Evolutionary conservation across 2,797 vertebrate genomes (phyloP).

Genomic region (Danio choprae): DNA sequence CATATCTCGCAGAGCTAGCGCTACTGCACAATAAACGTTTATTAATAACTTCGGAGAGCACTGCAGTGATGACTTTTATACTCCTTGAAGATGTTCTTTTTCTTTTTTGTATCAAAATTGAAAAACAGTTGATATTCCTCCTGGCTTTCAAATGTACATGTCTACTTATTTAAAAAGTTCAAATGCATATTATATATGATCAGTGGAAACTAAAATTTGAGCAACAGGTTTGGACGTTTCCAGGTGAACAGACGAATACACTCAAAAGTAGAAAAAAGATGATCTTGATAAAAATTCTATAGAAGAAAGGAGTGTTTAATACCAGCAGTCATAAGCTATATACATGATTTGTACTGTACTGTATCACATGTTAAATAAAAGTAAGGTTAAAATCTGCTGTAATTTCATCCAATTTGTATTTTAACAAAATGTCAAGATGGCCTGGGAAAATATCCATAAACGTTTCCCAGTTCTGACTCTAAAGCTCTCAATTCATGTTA

Average conservation of each 20-base stretch:
- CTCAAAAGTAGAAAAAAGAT: not conserved
- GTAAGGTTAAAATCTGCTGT: not conserved
- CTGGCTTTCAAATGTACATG: not conserved
- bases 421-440: not conserved
- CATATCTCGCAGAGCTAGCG: constrained; percentile 70
- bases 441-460: not conserved
- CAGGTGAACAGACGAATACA: not conserved
- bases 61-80: constrained; percentile 63
- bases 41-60: constrained; percentile 74
- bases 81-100: constrained; percentile 50
- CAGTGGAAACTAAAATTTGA: not conserved
- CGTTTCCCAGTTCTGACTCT: not conserved
- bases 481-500: not conserved
- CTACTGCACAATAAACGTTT: constrained; percentile 74
- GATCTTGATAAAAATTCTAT: not conserved
- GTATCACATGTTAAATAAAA: not conserved
- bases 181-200: not conserved
- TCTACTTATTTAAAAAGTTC: not conserved
- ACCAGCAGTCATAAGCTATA: not conserved
- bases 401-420: not conserved
- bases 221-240: not conserved
- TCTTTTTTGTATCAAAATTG: constrained; percentile 1
- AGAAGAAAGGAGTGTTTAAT: not conserved
- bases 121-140: constrained; percentile 29
- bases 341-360: not conserved